A percentile compares a stretch with the other conserved stretches of the same genome.
These are phyloP conservation scores for Pogona vitticeps DNA, from an alignment of 2,113 vertebrate species.

Conservation along the genomic window DNA sequence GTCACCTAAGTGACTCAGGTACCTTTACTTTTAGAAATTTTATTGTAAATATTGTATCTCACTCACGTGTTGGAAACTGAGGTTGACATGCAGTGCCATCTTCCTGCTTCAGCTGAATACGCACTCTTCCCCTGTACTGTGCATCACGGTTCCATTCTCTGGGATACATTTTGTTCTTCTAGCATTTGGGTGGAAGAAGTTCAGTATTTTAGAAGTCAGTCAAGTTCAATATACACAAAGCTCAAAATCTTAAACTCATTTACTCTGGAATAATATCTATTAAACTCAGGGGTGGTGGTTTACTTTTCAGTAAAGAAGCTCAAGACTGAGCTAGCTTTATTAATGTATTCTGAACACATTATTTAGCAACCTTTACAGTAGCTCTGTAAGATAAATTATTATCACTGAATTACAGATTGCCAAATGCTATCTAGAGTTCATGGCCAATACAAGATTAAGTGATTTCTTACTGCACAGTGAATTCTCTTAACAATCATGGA, in stretches of 20 bases:
- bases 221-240: background rate
- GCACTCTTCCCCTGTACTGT: conserved; percentile 90
- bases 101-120: conserved; percentile 90
- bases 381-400: background rate
- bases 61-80: conserved; percentile 91
- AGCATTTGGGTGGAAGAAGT: conserved; percentile 27
- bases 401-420: background rate
- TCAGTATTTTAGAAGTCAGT: conserved; percentile 20
- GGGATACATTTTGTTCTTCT: conserved; percentile 93
- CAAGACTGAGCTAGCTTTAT: background rate
- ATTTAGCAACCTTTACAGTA: background rate
- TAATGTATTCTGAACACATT: background rate
- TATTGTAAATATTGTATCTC: background rate
- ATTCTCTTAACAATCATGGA: background rate
- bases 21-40: too few species aligned
- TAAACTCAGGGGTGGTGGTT: background rate
- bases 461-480: background rate
- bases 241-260: background rate
- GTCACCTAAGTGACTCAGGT: background rate
- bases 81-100: conserved; percentile 88
- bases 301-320: background rate
- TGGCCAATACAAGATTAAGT: background rate
- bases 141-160: conserved; percentile 94
- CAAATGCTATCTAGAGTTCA: background rate
- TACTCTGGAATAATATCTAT: background rate